Percentiles rank a stretch among this genome's conserved stretches.
phyloP scores from a whole-genome alignment of 1,140 invertebrate genomes.

The Drosophila takahashii region DNA sequence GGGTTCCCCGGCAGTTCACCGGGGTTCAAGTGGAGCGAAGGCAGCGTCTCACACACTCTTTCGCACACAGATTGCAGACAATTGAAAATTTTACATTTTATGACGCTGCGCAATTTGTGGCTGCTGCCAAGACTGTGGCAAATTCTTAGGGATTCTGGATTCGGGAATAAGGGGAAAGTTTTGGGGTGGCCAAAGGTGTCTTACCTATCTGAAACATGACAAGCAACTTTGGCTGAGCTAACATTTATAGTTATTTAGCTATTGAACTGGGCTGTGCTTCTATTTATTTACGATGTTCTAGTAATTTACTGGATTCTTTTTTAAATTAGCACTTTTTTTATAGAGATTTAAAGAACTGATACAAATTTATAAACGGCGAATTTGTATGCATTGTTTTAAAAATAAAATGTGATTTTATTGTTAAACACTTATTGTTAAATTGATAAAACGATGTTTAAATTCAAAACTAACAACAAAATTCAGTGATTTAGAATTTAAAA shows the following conservation, averaged over 20 bases:
- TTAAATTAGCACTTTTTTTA: not conserved
- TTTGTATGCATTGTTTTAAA: too few relatives aligned
- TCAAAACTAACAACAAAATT: too few relatives aligned
- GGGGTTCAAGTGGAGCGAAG: slow-evolving; percentile 42
- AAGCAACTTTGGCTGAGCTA: slow-evolving; percentile 14
- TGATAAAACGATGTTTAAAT: too few relatives aligned
- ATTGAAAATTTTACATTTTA: slow-evolving; percentile 83
- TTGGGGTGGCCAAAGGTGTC: slow-evolving; percentile 1
- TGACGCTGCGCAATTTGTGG: slow-evolving; percentile 79
- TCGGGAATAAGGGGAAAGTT: slow-evolving; percentile 12
- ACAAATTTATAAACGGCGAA: too few relatives aligned
- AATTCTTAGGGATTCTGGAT: slow-evolving; percentile 42
- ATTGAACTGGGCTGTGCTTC: slow-evolving; percentile 15
- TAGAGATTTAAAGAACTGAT: not conserved
- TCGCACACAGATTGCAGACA: slow-evolving; percentile 73
- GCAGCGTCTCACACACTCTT: slow-evolving; percentile 3
- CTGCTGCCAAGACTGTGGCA: slow-evolving; percentile 47
- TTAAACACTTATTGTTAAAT: too few relatives aligned
- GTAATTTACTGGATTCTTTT: too few relatives aligned
- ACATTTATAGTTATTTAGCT: slow-evolving; percentile 38
- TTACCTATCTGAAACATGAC: slow-evolving; percentile 43
- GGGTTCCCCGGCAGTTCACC: slow-evolving; percentile 22
- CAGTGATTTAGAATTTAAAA: too few relatives aligned
- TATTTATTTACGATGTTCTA: slow-evolving; percentile 9
- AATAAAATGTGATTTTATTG: too few relatives aligned